phyloP scores from a whole-genome alignment of 2,113 vertebrate species.

The Numida meleagris region DNA sequence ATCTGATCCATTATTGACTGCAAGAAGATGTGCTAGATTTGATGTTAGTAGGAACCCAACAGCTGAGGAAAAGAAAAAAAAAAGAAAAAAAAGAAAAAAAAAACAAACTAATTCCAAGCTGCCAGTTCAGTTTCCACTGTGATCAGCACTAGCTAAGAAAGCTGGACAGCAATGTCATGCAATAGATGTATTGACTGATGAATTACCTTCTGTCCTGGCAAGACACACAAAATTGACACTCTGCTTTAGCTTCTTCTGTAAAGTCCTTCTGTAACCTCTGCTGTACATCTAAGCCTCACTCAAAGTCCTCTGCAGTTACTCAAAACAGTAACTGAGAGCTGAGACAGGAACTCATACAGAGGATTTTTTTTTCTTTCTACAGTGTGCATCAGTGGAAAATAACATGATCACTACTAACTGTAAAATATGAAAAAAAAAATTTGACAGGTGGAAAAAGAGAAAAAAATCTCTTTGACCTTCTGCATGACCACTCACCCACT shows the following conservation, averaged over 20 bases:
- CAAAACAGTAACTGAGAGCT: neutral
- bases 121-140: neutral
- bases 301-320: neutral
- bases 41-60: neutral
- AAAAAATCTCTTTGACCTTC: neutral
- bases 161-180: neutral
- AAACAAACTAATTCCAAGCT: neutral
- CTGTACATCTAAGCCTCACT: neutral
- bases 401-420: neutral
- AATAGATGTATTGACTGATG: neutral
- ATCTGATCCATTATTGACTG: neutral
- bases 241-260: neutral
- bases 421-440: neutral
- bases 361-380: neutral
- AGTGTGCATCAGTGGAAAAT: neutral
- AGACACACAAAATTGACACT: neutral
- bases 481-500: neutral
- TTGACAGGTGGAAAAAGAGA: neutral
- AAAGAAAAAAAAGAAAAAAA: too few species aligned
- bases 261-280: neutral
- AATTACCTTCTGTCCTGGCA: neutral
- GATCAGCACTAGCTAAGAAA: neutral
- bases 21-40: neutral
- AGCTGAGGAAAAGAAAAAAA: neutral
- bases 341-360: neutral